Conservation (phyloP, 2,113 vertebrate genomes). For the Esox niger region DNA sequence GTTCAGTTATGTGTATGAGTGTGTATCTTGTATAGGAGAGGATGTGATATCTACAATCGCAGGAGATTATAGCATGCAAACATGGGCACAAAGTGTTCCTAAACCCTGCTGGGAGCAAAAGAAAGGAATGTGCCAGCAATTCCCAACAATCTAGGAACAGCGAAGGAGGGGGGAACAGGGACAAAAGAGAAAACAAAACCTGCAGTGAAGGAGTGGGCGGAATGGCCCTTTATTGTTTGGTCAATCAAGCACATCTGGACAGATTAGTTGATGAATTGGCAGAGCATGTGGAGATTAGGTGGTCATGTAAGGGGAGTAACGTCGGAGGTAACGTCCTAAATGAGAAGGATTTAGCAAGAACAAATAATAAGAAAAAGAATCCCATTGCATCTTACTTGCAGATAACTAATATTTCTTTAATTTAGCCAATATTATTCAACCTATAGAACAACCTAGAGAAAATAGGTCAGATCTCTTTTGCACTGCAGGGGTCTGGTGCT, state of each 20-base stretch:
- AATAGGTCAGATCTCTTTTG: not conserved
- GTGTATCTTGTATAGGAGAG: not conserved
- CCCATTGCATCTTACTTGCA: too few species aligned
- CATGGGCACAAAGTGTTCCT: conserved; percentile 48
- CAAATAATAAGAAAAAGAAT: not conserved
- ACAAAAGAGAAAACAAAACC: not conserved
- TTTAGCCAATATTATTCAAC: not conserved
- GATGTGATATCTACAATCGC: not conserved
- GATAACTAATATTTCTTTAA: not conserved
- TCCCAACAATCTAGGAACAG: conserved; percentile 44
- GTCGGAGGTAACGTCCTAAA: conserved; percentile 13
- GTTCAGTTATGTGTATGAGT: not conserved
- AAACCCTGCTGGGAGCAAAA: conserved; percentile 30
- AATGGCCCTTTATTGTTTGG: not conserved
- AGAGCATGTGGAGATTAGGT: not conserved
- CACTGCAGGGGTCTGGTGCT: not conserved
- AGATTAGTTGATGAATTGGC: not conserved
- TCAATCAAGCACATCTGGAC: not conserved
- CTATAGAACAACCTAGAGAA: conserved; percentile 6
- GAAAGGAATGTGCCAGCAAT: conserved; percentile 45
- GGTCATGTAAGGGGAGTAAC: too few species aligned
- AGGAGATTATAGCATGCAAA: conserved; percentile 16
- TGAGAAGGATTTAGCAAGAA: conserved; percentile 6
- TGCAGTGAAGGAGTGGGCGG: not conserved
- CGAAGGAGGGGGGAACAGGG: not conserved